Conservation (phyloP, 35 echinoderm and acorn worm genomes). For the Heliocidaris erythrogramma region DNA sequence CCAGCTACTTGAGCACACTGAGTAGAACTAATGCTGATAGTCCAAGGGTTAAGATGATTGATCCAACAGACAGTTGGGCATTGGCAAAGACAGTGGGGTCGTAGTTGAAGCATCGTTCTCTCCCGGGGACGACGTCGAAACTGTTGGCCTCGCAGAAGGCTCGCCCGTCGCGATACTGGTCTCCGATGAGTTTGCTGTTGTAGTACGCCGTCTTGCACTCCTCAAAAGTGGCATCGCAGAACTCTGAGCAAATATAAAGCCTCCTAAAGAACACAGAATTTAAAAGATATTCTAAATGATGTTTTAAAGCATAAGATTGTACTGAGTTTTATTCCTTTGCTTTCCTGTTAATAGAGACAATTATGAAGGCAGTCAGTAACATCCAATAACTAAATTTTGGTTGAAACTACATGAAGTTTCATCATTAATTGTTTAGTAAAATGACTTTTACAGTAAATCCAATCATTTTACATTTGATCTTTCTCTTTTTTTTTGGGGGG, state of each 20-base stretch:
- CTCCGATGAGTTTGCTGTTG: slow-evolving; percentile 52
- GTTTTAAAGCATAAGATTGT: too few species aligned
- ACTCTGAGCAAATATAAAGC: slow-evolving; percentile 80
- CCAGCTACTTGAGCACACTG: not conserved
- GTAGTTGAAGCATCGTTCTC: slow-evolving; percentile 92
- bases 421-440: too few species aligned
- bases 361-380: too few species aligned
- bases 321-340: too few species aligned
- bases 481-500: too few species aligned
- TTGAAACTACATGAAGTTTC: too few species aligned
- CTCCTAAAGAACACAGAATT: slow-evolving; percentile 49
- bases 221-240: slow-evolving; percentile 85
- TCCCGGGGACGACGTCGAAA: slow-evolving; percentile 75
- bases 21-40: not conserved
- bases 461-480: too few species aligned
- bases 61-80: not conserved
- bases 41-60: not conserved
- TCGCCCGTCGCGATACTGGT: slow-evolving; percentile 54
- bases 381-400: too few species aligned
- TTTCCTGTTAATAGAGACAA: too few species aligned
- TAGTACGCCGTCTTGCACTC: slow-evolving; percentile 65
- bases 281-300: not conserved
- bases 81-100: slow-evolving; percentile 76
- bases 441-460: too few species aligned
- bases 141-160: slow-evolving; percentile 85